Evolutionary conservation across 1,140 invertebrate genomes (phyloP), one percentile per base, ranked within the genome.

Genomic region (Chymomyza costata): DNA sequence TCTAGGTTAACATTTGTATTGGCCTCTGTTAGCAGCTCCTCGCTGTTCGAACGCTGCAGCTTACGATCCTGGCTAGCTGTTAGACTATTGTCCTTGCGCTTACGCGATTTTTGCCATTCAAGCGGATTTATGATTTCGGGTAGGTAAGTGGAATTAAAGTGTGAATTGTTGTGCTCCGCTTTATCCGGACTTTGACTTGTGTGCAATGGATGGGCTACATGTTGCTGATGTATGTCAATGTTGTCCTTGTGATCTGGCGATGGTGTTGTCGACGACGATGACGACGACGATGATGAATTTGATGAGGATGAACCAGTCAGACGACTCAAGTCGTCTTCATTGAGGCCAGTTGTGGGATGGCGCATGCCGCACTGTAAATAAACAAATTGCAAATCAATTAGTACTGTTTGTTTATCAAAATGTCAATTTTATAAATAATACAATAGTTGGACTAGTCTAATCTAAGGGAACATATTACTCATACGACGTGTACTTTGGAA

Each of bases 31-130:
- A 81, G 64, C 55, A 86, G 55, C 76, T 90, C 92, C 76, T 93
- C 92, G 58, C 92, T 93, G 85, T 91, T 93, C 43, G 89, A 93
- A 86, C 92, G 90, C 65, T 93, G 90, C 35, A 94, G 88, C 83
- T 94, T 94, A 45, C 92, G 88, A 78, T 94, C 93, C 68, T 91
- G 90, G 11, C 86, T 89, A 56, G 87, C 85, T 28, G 88, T 91
- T 18, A 89, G 90, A 40, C 84, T 86, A 66, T 88, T 89, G 83
- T 94, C 92, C 83, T 93, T 93, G 32, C 93, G 89, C 83, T 94
- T 94, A 51, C 92, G 88, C 85, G 65, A 88, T 61, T 78, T 80
- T 57, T 83, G 83, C 83, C 67, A 85, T 76, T 83, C 78, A 53
- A 73, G 51, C 6, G 74, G 85, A 48, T 84, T 83, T 14, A 84